Evolutionary conservation across 2,113 vertebrate species (phyloP).

Genomic region (Brachirus orientalis): DNA sequence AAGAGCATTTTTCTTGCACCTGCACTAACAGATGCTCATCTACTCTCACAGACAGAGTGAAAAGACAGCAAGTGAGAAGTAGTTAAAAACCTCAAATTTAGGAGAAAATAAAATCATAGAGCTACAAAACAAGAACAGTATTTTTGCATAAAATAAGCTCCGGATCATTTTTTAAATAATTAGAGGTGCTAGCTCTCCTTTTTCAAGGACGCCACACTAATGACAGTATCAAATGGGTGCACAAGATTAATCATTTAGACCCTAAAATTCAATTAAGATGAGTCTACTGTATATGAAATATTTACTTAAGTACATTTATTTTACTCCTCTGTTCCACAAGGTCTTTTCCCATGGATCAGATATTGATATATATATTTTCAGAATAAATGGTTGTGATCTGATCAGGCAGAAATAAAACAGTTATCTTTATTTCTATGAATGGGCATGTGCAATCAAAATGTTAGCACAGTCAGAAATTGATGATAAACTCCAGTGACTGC

Average conservation of each 20-base stretch:
- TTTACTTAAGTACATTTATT: slow-evolving; percentile 33
- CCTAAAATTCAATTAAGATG: slow-evolving; percentile 34
- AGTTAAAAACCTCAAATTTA: background rate
- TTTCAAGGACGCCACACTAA: slow-evolving; percentile 21
- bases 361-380: slow-evolving; percentile 2
- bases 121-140: background rate
- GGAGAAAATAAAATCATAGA: background rate
- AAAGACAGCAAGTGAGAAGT: background rate
- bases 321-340: background rate
- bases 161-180: slow-evolving; percentile 8
- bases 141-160: slow-evolving; percentile 29
- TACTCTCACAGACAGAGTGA: background rate
- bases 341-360: slow-evolving; percentile 3
- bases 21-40: background rate
- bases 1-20: slow-evolving; percentile 1
- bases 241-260: slow-evolving; percentile 54
- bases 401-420: slow-evolving; percentile 5
- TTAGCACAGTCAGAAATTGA: slow-evolving; percentile 28
- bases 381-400: slow-evolving; percentile 13
- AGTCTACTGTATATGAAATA: slow-evolving; percentile 49
- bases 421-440: slow-evolving; percentile 11
- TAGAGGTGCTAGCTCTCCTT: background rate
- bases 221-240: slow-evolving; percentile 22
- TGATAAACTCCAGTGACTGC: background rate
- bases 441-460: slow-evolving; percentile 17